Percentiles rank a stretch among this genome's conserved stretches.
These are phyloP conservation scores for Mugil cephalus DNA, from an alignment of 2,113 vertebrate species.

Conservation along the genomic window DNA sequence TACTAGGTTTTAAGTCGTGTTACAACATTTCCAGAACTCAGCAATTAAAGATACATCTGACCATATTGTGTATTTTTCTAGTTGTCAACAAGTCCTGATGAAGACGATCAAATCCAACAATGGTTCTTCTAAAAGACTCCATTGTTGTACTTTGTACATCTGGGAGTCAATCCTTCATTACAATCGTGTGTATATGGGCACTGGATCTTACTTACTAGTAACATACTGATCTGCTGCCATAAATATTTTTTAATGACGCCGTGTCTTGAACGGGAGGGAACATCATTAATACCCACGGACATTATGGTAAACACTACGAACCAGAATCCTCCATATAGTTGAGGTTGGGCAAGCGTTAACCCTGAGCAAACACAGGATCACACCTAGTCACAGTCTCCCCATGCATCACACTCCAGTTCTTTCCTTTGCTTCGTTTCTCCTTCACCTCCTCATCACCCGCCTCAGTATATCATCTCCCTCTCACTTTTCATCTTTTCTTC, in stretches of 20 bases:
- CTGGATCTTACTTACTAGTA: too few relatives aligned
- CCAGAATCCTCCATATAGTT: not conserved
- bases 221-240: not conserved
- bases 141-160: not conserved
- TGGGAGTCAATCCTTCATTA: too few relatives aligned
- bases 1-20: not conserved
- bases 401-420: constrained; percentile 4
- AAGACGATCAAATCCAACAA: too few relatives aligned
- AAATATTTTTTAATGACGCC: not conserved
- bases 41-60: not conserved
- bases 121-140: not conserved
- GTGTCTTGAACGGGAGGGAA: not conserved
- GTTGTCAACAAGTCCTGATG: not conserved
- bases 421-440: constrained; percentile 26
- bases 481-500: constrained; percentile 48
- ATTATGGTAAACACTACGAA: not conserved
- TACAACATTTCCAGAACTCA: not conserved
- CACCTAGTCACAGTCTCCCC: constrained; percentile 19
- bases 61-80: not conserved
- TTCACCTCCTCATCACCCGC: constrained; percentile 50
- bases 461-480: constrained; percentile 43
- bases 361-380: constrained; percentile 8
- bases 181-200: not conserved
- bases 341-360: constrained; percentile 4
- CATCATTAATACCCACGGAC: not conserved